Evolutionary conservation across 1,140 invertebrate species (phyloP), one percentile per base, ranked within the genome.

Genomic region (Drosophila pallidifrons): DNA sequence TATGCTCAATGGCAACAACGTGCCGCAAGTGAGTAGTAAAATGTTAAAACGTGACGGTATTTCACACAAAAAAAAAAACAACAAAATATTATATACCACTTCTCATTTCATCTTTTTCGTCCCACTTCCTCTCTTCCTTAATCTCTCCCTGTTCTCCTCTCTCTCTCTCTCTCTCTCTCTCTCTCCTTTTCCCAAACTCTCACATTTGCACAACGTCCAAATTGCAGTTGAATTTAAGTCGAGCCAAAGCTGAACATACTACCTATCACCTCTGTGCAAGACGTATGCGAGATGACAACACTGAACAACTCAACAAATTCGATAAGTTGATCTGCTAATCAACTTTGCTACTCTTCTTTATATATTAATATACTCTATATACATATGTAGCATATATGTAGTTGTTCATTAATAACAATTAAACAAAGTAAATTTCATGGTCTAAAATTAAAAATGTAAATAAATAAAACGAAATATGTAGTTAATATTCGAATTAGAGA

Each of bases 1-100:
- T 89, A 85, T 89, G 85, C 85, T 88, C 85, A 89, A 88, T 88
- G 85, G 85, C 86, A 88, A 85, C 85, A 88, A 85, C 85, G 85
- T 88, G 83, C 85, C 83, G 89, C 70, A 88, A 88, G 85, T 88
- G 83, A 88, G 83, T 88, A 89, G 85, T 88, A 89, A 88, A 88
- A 88, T 88, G 85, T 85, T 66, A 87, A 88, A 88, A 88, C 85
- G 85, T 88, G 85, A 88, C 79, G 85, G 74, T 88, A 88, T 88
- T 88, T 88, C 77, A 69, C 71, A 87, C 77, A 61, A 25, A 38
- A 7, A 58, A 61, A 58, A 25, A 41, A 28, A 54, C 51, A 28
- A 52, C 11, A 54, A 81, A 83, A 88, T 82, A 88, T 77, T 82
- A 76, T 47, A 72, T 25, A n/a, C 46, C 41, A 32, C 25, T 15